Evolutionary conservation across 1,140 invertebrate species (phyloP).

Genomic region (Drosophila pseudoobscura): DNA sequence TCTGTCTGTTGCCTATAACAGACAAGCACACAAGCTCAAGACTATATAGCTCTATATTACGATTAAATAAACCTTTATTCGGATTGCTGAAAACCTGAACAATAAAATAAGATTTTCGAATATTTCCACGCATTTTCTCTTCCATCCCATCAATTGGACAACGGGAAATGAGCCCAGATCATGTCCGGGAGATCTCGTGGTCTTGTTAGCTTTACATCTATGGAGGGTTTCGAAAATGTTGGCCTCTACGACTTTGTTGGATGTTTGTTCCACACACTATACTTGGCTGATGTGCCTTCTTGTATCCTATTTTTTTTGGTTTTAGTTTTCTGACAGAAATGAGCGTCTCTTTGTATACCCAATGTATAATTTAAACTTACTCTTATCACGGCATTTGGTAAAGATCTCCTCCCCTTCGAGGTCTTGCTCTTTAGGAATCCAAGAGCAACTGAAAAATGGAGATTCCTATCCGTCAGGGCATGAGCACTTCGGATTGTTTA

Average conservation of each 20-base stretch:
- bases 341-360: no score
- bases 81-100: conserved; percentile 64
- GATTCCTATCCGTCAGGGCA: conserved; percentile 14
- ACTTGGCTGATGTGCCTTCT: no score
- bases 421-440: no score
- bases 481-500: conserved; percentile 30
- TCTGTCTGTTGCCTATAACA: conserved; percentile 37
- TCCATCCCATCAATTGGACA: background rate
- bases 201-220: conserved; percentile 13
- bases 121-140: conserved; percentile 24
- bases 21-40: conserved; percentile 46
- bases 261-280: conserved; percentile 3
- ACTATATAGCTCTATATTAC: conserved; percentile 76
- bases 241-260: conserved; percentile 25
- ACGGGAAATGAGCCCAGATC: conserved; percentile 36
- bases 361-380: no score
- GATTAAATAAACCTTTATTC: conserved; percentile 70
- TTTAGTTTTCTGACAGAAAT: no score
- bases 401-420: no score
- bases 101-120: conserved; percentile 80
- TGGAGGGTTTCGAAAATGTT: background rate
- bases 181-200: conserved; percentile 39
- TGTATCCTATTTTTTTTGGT: no score
- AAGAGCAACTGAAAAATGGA: no score
- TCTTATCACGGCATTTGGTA: no score